These are phyloP conservation scores for Diachrysia chrysitis DNA, from an alignment of 2,888 invertebrate genomes.

Conservation along the genomic window DNA sequence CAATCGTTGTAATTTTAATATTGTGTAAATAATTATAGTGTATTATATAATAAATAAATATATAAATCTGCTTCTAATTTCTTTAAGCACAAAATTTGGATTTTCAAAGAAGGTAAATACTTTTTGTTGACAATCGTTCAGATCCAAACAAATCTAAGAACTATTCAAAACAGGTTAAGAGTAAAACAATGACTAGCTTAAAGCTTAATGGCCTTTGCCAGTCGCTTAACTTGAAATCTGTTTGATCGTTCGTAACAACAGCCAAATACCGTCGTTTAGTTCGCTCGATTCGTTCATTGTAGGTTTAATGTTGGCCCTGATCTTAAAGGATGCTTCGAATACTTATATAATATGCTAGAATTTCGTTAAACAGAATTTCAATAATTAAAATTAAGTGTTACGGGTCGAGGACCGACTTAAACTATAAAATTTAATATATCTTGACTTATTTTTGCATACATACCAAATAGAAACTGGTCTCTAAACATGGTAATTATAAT, in stretches of 20 bases:
- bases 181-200: slow-evolving; percentile 45
- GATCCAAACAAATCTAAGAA: slow-evolving; percentile 19
- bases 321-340: slow-evolving; percentile 10
- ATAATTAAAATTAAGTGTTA: too few relatives aligned
- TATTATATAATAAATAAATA: too few relatives aligned
- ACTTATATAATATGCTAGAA: slow-evolving; percentile 3
- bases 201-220: slow-evolving; percentile 47
- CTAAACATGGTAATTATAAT: too few relatives aligned
- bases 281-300: slow-evolving; percentile 20
- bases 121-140: background rate
- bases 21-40: too few relatives aligned
- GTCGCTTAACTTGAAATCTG: slow-evolving; percentile 47
- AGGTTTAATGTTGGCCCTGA: slow-evolving; percentile 15
- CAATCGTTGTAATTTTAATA: too few relatives aligned
- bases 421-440: too few relatives aligned
- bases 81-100: too few relatives aligned
- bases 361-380: slow-evolving; percentile 2
- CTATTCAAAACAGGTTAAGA: slow-evolving; percentile 22
- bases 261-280: slow-evolving; percentile 40
- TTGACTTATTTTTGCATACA: too few relatives aligned
- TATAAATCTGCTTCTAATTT: background rate
- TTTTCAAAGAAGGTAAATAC: background rate
- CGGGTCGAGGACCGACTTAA: too few relatives aligned
- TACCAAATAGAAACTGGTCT: too few relatives aligned
- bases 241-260: slow-evolving; percentile 54